Evolutionary conservation across 1,140 invertebrate genomes (phyloP).

Genomic region (Camponotus floridanus): DNA sequence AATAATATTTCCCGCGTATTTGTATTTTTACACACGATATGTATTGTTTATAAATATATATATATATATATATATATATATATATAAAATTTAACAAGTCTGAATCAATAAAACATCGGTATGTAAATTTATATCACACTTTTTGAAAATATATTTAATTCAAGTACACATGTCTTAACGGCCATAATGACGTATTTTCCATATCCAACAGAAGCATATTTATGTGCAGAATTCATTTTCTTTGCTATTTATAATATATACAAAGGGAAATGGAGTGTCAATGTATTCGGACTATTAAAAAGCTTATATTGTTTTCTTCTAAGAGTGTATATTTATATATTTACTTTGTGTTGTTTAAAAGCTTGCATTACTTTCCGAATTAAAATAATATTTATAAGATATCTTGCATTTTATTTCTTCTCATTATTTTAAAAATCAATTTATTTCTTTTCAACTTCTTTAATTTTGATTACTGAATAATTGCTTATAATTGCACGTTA

Average conservation of each 20-base stretch:
- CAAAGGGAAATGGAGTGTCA: background rate
- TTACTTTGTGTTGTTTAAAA: constrained; percentile 11
- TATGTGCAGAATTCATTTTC: constrained; percentile 16
- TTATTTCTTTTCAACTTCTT: too few species aligned
- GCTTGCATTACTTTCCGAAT: background rate
- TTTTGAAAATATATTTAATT: background rate
- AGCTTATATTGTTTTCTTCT: background rate
- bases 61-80: too few species aligned
- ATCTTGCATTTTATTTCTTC: background rate
- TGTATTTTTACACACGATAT: background rate
- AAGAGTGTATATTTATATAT: background rate
- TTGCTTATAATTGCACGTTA: background rate
- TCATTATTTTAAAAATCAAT: background rate
- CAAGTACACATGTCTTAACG: background rate
- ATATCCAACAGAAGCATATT: background rate
- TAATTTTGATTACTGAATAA: background rate
- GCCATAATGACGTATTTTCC: background rate
- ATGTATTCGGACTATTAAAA: constrained; percentile 17
- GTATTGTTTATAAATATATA: background rate
- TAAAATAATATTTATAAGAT: constrained; percentile 29
- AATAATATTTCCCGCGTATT: background rate
- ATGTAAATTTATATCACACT: background rate
- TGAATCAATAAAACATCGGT: background rate
- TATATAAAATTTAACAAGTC: background rate
- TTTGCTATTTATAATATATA: background rate